Conservation (phyloP, 2,888 invertebrate genomes). For the Cheilosia pagana region DNA sequence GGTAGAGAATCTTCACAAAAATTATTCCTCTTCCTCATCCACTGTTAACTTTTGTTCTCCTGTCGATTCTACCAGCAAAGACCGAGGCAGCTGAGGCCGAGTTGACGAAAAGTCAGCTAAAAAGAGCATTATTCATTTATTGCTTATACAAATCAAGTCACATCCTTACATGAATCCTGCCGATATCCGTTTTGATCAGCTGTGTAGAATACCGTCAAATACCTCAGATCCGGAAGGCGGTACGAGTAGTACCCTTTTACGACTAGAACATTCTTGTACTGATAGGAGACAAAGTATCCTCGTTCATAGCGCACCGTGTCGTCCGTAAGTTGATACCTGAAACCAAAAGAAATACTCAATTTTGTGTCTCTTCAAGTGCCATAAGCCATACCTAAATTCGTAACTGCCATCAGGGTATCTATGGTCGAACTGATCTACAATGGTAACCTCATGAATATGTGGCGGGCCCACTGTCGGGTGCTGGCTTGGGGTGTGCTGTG, state of each 20-base stretch:
- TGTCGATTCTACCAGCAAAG: background rate
- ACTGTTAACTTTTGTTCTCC: background rate
- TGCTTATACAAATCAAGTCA: background rate
- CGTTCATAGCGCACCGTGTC: conserved; percentile 81
- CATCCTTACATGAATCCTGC: conserved; percentile 81
- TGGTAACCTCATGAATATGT: background rate
- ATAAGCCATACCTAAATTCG: conserved; percentile 78
- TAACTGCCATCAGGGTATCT: conserved; percentile 82
- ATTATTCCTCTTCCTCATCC: background rate
- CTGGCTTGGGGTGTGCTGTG: background rate
- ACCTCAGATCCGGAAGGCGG: conserved; percentile 79
- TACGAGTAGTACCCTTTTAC: conserved; percentile 82
- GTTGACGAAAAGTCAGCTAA: conserved; percentile 37
- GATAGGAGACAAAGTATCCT: conserved; percentile 79
- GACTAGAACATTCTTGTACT: conserved; percentile 79
- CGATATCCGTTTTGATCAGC: conserved; percentile 81
- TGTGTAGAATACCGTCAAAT: conserved; percentile 81
- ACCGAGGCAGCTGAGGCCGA: conserved; percentile 40
- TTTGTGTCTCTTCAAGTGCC: background rate
- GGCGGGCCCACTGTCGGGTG: conserved; percentile 10
- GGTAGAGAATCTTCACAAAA: background rate
- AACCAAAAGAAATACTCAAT: conserved; percentile 2
- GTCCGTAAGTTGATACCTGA: conserved; percentile 80
- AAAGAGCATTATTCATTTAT: background rate
- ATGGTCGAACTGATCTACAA: conserved; percentile 79